These are phyloP conservation scores for Trachemys scripta DNA, from an alignment of 2,113 vertebrate genomes.

Conservation along the genomic window DNA sequence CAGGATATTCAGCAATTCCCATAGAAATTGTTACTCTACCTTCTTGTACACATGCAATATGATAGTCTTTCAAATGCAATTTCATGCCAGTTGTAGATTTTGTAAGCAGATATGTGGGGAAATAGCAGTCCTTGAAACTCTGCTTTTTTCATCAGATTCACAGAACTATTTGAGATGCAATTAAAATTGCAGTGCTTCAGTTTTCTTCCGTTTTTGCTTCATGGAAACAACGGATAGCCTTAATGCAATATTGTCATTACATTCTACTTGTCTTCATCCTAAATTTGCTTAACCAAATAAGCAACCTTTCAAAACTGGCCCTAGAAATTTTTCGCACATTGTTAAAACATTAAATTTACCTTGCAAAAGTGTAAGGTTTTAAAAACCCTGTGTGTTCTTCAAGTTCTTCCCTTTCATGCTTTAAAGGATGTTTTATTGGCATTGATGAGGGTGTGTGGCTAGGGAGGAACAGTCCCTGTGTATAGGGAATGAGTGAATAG, in stretches of 20 bases:
- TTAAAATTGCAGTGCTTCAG: slow-evolving; percentile 14
- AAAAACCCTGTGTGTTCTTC: background rate
- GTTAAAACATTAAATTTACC: background rate
- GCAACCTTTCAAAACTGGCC: background rate
- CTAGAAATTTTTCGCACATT: background rate
- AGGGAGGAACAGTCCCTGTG: background rate
- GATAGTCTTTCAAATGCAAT: background rate
- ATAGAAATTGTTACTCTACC: background rate
- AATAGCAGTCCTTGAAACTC: background rate
- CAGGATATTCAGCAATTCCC: background rate
- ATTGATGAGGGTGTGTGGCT: background rate
- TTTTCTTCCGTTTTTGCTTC: slow-evolving; percentile 2
- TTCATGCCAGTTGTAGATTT: background rate
- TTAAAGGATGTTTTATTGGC: background rate
- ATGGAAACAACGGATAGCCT: background rate
- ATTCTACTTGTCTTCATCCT: background rate
- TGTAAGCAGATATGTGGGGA: background rate
- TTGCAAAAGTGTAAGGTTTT: background rate
- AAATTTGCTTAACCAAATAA: background rate
- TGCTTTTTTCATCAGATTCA: background rate
- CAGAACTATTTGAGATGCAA: background rate
- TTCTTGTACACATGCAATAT: background rate
- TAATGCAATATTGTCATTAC: background rate
- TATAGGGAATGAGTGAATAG: background rate
- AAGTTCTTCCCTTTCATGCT: background rate